phyloP scores from a whole-genome alignment of 2,797 vertebrate genomes.

The Thaleichthys pacificus region DNA sequence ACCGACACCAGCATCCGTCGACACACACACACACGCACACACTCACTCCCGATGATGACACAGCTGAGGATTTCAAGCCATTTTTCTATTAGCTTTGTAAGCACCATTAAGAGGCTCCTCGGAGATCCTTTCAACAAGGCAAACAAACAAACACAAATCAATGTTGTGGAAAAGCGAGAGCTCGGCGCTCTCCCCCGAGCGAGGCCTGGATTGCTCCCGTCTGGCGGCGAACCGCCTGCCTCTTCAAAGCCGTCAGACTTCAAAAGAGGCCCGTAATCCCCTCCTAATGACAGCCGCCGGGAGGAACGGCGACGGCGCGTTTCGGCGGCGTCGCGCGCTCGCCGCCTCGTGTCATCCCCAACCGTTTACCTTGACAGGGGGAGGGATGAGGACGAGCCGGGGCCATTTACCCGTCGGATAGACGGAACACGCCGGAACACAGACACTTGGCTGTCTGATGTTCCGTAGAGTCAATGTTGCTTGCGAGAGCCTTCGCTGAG shows the following conservation, averaged over 20 bases:
- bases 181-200: slow-evolving; percentile 30
- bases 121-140: slow-evolving; percentile 55
- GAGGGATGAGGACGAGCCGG: slow-evolving; percentile 17
- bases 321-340: slow-evolving; percentile 38
- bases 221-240: slow-evolving; percentile 45
- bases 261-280: slow-evolving; percentile 61
- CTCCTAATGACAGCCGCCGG: slow-evolving; percentile 50
- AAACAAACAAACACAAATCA: slow-evolving; percentile 44
- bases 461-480: slow-evolving; percentile 27
- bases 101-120: slow-evolving; percentile 59
- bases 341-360: slow-evolving; percentile 34
- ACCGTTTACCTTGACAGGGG: slow-evolving; percentile 27
- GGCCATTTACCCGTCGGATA: slow-evolving; percentile 36
- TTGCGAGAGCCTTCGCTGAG: slow-evolving; percentile 48
- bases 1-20: neutral
- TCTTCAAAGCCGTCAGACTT: slow-evolving; percentile 56
- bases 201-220: slow-evolving; percentile 51
- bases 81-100: slow-evolving; percentile 60
- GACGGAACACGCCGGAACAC: slow-evolving; percentile 29
- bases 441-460: slow-evolving; percentile 41
- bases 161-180: slow-evolving; percentile 47
- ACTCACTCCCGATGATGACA: slow-evolving; percentile 40
- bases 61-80: slow-evolving; percentile 55
- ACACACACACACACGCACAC: slow-evolving; percentile 26
- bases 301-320: slow-evolving; percentile 26